Evolutionary conservation across 2,113 vertebrate species (phyloP).

Genomic region (Semicossyphus pulcher): DNA sequence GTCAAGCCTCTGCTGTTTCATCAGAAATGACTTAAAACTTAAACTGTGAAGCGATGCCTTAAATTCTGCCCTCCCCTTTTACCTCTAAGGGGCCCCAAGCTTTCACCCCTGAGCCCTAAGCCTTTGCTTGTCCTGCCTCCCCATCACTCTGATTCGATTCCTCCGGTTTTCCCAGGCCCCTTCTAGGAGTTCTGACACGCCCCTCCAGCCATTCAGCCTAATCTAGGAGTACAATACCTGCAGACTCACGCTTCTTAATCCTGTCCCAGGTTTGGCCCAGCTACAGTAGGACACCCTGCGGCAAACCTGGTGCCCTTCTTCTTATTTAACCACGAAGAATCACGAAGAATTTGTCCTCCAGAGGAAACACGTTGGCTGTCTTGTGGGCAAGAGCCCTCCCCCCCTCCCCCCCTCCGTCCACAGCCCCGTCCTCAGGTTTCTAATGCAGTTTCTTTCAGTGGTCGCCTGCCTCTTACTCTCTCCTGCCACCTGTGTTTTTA

Average conservation of each 20-base stretch:
- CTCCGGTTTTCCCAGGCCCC: not conserved
- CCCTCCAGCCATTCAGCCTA: conserved; percentile 22
- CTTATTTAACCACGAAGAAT: conserved; percentile 17
- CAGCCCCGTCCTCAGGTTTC: conserved; percentile 27
- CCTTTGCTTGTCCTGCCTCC: conserved; percentile 32
- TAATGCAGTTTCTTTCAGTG: conserved; percentile 28
- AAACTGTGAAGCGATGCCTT: conserved; percentile 92
- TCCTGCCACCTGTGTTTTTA: conserved; percentile 39
- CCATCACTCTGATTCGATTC: conserved; percentile 5
- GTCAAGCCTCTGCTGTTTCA: conserved; percentile 98
- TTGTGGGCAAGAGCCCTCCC: conserved; percentile 18
- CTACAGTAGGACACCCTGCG: not conserved
- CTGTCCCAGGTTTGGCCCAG: conserved; percentile 17
- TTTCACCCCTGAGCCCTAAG: conserved; percentile 1
- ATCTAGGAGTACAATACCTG: conserved; percentile 59
- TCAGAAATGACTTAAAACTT: conserved; percentile 97
- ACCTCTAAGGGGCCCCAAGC: conserved; percentile 14
- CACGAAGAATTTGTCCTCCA: conserved; percentile 18
- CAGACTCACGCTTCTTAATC: conserved; percentile 29
- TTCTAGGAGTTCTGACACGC: conserved; percentile 32
- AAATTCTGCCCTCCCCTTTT: conserved; percentile 79
- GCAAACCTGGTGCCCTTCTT: conserved; percentile 29
- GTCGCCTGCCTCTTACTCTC: conserved; percentile 27
- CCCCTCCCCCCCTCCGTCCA: conserved; percentile 3
- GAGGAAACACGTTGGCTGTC: conserved; percentile 38